A percentile compares a stretch with the other conserved stretches of the same genome.
These are phyloP conservation scores for Chelon labrosus DNA, from an alignment of 2,797 vertebrate species.

Conservation along the genomic window DNA sequence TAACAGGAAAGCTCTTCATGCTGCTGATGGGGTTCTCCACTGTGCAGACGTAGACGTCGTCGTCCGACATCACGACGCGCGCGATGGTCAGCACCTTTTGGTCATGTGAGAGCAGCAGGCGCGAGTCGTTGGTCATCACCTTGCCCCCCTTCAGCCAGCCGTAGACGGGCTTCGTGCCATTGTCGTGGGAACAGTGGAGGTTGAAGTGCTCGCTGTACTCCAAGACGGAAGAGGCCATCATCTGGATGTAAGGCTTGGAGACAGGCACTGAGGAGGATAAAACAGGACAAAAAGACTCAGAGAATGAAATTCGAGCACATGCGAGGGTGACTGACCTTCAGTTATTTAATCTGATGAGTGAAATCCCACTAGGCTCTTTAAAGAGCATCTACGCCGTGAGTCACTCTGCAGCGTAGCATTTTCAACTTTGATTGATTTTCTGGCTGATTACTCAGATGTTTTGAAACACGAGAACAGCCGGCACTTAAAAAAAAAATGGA, in stretches of 20 bases:
- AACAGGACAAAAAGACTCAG: conserved; percentile 19
- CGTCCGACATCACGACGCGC: conserved; percentile 92
- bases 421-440: conserved; percentile 35
- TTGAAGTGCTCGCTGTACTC: conserved; percentile 95
- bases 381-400: conserved; percentile 26
- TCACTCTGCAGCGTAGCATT: conserved; percentile 20
- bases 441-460: conserved; percentile 28
- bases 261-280: conserved; percentile 87
- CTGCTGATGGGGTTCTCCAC: conserved; percentile 97
- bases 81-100: conserved; percentile 95
- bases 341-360: conserved; percentile 6
- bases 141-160: conserved; percentile 94
- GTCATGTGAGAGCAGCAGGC: conserved; percentile 92
- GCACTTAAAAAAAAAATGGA: background rate
- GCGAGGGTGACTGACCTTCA: conserved; percentile 6
- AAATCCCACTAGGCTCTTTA: conserved; percentile 2
- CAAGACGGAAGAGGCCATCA: conserved; percentile 94
- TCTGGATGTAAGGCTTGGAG: conserved; percentile 92
- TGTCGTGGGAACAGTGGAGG: conserved; percentile 94
- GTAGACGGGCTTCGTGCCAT: conserved; percentile 94
- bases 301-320: conserved; percentile 14
- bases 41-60: conserved; percentile 92
- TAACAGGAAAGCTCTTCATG: conserved; percentile 90
- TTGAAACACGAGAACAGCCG: background rate
- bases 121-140: conserved; percentile 91